A percentile compares a stretch with the other conserved stretches of the same genome.
Conservation (phyloP, 2,113 vertebrate genomes). For the Oncorhynchus clarkii region DNA sequence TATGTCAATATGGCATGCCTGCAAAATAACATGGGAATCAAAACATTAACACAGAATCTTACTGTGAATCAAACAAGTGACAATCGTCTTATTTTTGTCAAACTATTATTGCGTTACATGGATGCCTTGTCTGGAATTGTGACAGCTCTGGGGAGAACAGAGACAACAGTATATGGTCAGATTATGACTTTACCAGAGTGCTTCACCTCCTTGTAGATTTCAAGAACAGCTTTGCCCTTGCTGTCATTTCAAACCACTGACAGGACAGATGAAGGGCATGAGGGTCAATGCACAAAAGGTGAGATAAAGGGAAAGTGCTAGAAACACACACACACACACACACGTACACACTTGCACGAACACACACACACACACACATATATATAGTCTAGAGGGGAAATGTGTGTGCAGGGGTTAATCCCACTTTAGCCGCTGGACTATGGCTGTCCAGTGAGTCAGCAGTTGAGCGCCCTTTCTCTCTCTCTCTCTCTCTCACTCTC, state of each 20-base stretch:
- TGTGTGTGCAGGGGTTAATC: not conserved
- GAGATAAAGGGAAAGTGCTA: constrained; percentile 10
- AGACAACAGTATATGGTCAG: not conserved
- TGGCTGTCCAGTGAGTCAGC: constrained; percentile 20
- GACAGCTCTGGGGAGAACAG: no score
- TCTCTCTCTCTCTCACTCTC: not conserved
- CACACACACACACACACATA: not conserved
- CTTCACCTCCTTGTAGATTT: not conserved
- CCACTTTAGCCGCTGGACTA: not conserved
- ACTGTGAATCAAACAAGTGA: no score
- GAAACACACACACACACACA: not conserved
- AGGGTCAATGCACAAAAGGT: not conserved
- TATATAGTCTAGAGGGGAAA: not conserved
- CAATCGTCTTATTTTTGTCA: no score
- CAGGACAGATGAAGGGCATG: not conserved
- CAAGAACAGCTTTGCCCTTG: not conserved
- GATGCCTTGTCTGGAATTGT: no score
- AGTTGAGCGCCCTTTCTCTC: not conserved
- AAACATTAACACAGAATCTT: no score
- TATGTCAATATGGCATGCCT: no score
- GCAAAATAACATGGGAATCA: no score
- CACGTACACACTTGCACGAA: not conserved
- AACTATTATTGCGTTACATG: no score
- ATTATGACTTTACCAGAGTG: not conserved
- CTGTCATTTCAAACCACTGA: constrained; percentile 2